These are phyloP conservation scores for Tolypeutes matacus DNA, from an alignment of 2,797 vertebrate genomes.

Conservation along the genomic window DNA sequence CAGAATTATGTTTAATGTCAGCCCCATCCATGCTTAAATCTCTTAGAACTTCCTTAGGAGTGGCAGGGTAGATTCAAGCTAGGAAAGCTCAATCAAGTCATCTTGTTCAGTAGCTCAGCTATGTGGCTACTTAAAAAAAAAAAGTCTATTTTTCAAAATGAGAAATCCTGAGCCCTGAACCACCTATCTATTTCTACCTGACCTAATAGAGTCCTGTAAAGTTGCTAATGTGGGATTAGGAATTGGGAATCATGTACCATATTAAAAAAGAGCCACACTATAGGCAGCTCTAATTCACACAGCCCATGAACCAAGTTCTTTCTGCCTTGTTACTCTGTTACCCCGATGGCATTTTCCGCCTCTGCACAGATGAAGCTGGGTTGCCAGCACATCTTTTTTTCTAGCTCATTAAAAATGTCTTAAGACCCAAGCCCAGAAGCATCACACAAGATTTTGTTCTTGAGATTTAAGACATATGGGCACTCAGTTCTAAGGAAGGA, in stretches of 20 bases:
- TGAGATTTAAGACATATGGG: background rate
- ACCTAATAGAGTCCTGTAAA: background rate
- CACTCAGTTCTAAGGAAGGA: background rate
- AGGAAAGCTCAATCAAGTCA: constrained; percentile 66
- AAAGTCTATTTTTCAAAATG: background rate
- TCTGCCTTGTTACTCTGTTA: background rate
- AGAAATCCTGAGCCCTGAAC: background rate
- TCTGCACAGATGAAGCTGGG: background rate
- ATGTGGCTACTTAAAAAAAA: background rate
- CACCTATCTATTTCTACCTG: background rate
- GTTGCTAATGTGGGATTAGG: background rate
- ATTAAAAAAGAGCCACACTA: background rate
- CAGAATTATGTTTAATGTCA: constrained; percentile 67
- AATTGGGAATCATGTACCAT: background rate
- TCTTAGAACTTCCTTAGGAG: constrained; percentile 66
- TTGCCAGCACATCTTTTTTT: background rate
- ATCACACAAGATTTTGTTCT: background rate
- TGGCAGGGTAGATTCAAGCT: constrained; percentile 13
- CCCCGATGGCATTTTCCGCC: background rate
- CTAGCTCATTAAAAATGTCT: constrained; percentile 1
- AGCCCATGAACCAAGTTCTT: background rate
- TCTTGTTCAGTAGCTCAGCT: constrained; percentile 38
- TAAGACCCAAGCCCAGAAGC: background rate
- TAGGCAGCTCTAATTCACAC: background rate
- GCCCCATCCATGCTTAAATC: constrained; percentile 63